Base-by-base conservation (phyloP, 1,140 invertebrate species). In the Nymphalis io region DNA sequence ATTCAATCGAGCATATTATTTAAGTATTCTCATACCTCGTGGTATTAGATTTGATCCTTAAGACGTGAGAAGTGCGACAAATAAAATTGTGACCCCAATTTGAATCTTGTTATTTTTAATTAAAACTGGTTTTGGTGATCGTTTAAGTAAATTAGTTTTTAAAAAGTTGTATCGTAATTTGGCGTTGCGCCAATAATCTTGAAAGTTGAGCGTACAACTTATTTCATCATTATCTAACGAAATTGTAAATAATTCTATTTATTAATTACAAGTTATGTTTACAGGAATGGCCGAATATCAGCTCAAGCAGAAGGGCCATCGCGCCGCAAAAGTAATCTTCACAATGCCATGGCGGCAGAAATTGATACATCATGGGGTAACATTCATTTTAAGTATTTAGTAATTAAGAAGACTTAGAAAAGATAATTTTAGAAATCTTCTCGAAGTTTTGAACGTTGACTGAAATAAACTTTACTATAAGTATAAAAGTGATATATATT, bases 321-420 rank as follows among this genome's bases (percentile, higher is more conserved):
- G 48, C 89, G 94, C 73, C 93, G 94, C 71, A 94, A 95, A 82
- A 95, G 94, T 81, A 94, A 94, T 75, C 83, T 95, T 27, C 93
- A 94, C 81, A 94, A 94, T 80, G 85, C 91, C 46, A 86, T 91
- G 88, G 84, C 85, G 42, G 83, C 85, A 60, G 89, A 89, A 73
- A 85, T 89, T 80, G 88, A 91, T 58, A 73, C 81, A 39, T 91
- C 89, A 51, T 91, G 89, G 89, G 89, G 89, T 89, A 81, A 75
- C 72, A 64, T 55, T 67, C 27, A 40, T 2, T 27, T 33, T 27
- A 10, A 59, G 23, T 59, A 46, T 42, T 42, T 15, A 21, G 15
- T 44, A 20, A 8, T 42, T 42, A 46, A 59, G 13, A 33, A 33
- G 27, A 33, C 1, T 33, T 33, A 4, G 10, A 33, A 33, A 8